Conservation (phyloP, 2,113 vertebrate genomes). For the Platichthys flesus region DNA sequence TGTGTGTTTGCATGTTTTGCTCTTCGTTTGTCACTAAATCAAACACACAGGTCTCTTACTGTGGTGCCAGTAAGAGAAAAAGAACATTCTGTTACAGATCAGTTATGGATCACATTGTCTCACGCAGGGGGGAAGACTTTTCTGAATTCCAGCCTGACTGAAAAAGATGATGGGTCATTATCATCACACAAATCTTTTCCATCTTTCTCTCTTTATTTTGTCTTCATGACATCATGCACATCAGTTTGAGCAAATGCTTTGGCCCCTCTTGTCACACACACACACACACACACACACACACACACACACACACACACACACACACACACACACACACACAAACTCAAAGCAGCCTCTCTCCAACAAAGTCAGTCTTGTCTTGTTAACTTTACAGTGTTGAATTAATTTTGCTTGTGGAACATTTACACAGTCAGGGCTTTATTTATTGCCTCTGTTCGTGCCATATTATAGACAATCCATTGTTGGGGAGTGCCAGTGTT, state of each 20-base stretch:
- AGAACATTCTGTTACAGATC: slow-evolving; percentile 41
- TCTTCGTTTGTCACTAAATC: slow-evolving; percentile 6
- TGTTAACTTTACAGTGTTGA: slow-evolving; percentile 19
- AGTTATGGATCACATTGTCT: slow-evolving; percentile 39
- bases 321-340: neutral
- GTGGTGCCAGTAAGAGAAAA: slow-evolving; percentile 5
- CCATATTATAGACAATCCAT: slow-evolving; percentile 23
- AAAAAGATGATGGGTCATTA: slow-evolving; percentile 42
- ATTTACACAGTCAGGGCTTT: slow-evolving; percentile 17
- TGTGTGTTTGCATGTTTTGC: neutral
- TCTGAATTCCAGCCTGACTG: neutral
- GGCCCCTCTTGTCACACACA: neutral
- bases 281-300: slow-evolving; percentile 8
- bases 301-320: neutral
- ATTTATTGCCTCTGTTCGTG: slow-evolving; percentile 18
- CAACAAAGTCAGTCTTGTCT: neutral
- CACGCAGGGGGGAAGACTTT: slow-evolving; percentile 36
- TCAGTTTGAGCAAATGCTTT: slow-evolving; percentile 30
- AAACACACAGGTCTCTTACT: neutral
- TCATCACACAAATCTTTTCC: slow-evolving; percentile 45
- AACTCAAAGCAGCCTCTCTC: slow-evolving; percentile 16
- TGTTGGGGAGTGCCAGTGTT: slow-evolving; percentile 4
- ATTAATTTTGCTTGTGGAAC: slow-evolving; percentile 22
- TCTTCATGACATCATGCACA: slow-evolving; percentile 53
- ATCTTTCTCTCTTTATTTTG: slow-evolving; percentile 45